Conservation (phyloP, 2,888 invertebrate species). For the Lasius platythorax region DNA sequence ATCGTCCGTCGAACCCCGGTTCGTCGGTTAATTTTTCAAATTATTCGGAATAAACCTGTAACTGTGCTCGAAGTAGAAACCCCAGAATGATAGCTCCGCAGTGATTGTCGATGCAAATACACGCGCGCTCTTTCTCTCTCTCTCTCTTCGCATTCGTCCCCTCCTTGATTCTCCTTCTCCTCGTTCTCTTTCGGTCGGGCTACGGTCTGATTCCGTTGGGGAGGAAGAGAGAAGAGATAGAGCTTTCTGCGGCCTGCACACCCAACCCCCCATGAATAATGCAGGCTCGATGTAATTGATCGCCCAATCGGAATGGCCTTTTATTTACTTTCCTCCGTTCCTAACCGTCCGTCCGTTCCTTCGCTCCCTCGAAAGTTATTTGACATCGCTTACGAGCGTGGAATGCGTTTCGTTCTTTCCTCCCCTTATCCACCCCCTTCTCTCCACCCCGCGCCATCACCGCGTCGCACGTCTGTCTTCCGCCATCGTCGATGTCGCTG, state of each 20-base stretch:
- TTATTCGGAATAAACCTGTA: slow-evolving; percentile 76
- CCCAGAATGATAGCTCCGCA: slow-evolving; percentile 78
- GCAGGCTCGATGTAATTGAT: slow-evolving; percentile 85
- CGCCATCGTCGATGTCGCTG: slow-evolving; percentile 46
- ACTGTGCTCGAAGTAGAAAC: slow-evolving; percentile 72
- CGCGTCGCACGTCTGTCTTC: slow-evolving; percentile 38
- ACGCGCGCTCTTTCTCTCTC: slow-evolving; percentile 72
- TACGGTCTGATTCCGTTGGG: slow-evolving; percentile 78
- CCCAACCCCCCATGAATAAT: slow-evolving; percentile 85
- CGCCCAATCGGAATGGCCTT: slow-evolving; percentile 86
- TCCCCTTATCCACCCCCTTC: slow-evolving; percentile 36
- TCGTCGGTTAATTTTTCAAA: slow-evolving; percentile 75
- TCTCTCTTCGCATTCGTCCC: slow-evolving; percentile 61
- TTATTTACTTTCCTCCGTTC: slow-evolving; percentile 85
- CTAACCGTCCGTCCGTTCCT: slow-evolving; percentile 80
- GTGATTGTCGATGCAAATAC: slow-evolving; percentile 85
- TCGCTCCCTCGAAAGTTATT: slow-evolving; percentile 82
- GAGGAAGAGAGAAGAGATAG: slow-evolving; percentile 72
- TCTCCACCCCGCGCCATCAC: neutral
- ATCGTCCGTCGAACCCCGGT: slow-evolving; percentile 35
- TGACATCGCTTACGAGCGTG: slow-evolving; percentile 83
- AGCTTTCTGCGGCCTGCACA: slow-evolving; percentile 84
- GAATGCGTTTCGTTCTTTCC: slow-evolving; percentile 78
- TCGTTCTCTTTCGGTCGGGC: slow-evolving; percentile 66
- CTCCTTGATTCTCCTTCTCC: slow-evolving; percentile 36